These are phyloP conservation scores for Cyprinus carpio DNA, from an alignment of 2,113 vertebrate genomes.

Conservation along the genomic window DNA sequence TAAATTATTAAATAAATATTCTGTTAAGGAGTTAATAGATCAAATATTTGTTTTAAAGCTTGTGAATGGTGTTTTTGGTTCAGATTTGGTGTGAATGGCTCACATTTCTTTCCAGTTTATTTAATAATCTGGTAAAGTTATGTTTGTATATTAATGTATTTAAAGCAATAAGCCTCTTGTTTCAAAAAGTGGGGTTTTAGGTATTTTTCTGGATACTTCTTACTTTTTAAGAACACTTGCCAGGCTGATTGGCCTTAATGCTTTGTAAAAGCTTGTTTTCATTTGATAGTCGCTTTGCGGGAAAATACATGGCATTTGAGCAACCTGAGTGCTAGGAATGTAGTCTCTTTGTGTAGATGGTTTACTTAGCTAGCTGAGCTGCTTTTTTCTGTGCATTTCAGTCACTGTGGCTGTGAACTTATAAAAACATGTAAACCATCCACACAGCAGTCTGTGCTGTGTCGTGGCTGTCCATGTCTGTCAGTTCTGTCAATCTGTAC, in stretches of 20 bases:
- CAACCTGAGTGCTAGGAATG: constrained; percentile 27
- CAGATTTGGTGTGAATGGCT: constrained; percentile 9
- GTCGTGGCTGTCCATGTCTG: constrained; percentile 46
- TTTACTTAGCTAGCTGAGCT: constrained; percentile 45
- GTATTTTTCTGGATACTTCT: constrained; percentile 64
- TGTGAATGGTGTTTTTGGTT: background rate
- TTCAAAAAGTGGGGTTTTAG: background rate
- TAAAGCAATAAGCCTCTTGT: background rate
- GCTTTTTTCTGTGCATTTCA: background rate
- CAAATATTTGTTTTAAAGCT: background rate
- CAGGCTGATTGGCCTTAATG: constrained; percentile 39
- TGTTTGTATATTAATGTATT: background rate
- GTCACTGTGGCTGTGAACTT: background rate
- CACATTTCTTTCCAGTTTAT: background rate
- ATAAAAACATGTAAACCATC: constrained; percentile 59
- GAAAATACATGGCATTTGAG: constrained; percentile 35
- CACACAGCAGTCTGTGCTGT: constrained; percentile 54
- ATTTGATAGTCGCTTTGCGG: constrained; percentile 52
- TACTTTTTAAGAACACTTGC: constrained; percentile 51
- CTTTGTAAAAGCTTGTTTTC: constrained; percentile 53
- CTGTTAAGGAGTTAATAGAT: background rate
- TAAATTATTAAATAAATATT: background rate
- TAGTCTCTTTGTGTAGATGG: constrained; percentile 61
- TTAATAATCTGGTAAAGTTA: background rate
- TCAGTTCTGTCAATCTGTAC: constrained; percentile 6